A percentile compares a stretch with the other conserved stretches of the same genome.
Conservation (phyloP, 2,888 invertebrate genomes). For the Limnephilus lunatus region DNA sequence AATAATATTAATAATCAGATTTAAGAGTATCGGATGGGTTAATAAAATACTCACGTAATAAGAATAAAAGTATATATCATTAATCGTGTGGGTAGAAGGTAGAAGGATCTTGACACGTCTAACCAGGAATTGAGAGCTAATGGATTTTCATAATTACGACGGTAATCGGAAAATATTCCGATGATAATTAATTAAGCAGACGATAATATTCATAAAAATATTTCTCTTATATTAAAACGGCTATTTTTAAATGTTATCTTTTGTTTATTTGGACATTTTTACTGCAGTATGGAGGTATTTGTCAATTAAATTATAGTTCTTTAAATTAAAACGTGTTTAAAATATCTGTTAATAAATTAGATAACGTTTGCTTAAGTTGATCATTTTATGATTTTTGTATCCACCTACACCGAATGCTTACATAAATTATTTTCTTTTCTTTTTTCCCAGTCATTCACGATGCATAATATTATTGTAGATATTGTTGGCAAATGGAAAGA, state of each 20-base stretch:
- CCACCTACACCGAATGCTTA: background rate
- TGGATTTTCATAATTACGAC: conserved; percentile 57
- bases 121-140: conserved; percentile 49
- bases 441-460: background rate
- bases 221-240: background rate
- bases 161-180: conserved; percentile 46
- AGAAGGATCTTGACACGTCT: conserved; percentile 11
- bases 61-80: conserved; percentile 43
- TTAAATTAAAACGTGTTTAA: conserved; percentile 4
- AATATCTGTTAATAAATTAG: background rate
- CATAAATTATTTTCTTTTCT: background rate
- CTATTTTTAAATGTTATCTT: conserved; percentile 33
- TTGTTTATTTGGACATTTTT: conserved; percentile 40
- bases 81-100: conserved; percentile 45
- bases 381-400: background rate
- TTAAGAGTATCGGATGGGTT: conserved; percentile 30
- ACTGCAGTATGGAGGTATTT: conserved; percentile 5
- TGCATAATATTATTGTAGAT: background rate
- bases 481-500: background rate
- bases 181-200: conserved; percentile 46
- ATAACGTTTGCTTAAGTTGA: background rate
- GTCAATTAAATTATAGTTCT: background rate
- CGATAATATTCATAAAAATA: conserved; percentile 6
- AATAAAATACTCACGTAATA: conserved; percentile 46
- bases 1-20: background rate